These are phyloP conservation scores for Pelochelys cantorii DNA, from an alignment of 2,797 vertebrate genomes.

Conservation along the genomic window DNA sequence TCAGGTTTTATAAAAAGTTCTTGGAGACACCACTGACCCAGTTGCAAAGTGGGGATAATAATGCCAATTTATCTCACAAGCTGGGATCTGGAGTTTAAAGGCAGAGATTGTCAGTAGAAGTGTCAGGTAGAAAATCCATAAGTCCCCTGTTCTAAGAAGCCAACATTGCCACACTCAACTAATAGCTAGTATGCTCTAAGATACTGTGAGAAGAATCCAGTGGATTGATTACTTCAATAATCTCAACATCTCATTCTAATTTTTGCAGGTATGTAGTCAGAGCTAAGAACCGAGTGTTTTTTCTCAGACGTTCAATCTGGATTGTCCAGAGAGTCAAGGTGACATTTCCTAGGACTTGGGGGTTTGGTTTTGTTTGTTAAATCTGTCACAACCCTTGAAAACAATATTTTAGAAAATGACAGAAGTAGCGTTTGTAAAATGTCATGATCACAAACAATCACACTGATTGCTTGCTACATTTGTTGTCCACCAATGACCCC, in stretches of 20 bases:
- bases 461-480: constrained; percentile 76
- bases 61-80: constrained; percentile 10
- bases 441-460: constrained; percentile 77
- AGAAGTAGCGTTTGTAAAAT: constrained; percentile 79
- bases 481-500: constrained; percentile 60
- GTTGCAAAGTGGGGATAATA: not conserved
- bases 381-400: constrained; percentile 71
- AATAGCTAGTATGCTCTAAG: not conserved
- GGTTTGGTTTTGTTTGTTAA: constrained; percentile 38
- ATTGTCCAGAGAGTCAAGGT: constrained; percentile 44
- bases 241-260: constrained; percentile 59
- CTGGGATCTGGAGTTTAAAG: constrained; percentile 26
- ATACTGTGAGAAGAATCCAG: constrained; percentile 19
- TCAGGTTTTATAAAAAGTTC: not conserved
- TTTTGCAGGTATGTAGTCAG: constrained; percentile 33
- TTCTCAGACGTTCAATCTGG: constrained; percentile 73
- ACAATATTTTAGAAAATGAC: constrained; percentile 80
- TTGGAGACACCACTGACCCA: constrained; percentile 12
- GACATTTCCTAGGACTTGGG: constrained; percentile 72
- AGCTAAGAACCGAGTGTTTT: constrained; percentile 40
- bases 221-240: constrained; percentile 43
- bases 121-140: not conserved
- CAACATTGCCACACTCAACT: not conserved
- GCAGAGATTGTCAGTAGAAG: not conserved
- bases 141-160: not conserved